These are phyloP conservation scores for Stegophylla sp. DNA, from an alignment of 2,888 invertebrate genomes.

Conservation along the genomic window DNA sequence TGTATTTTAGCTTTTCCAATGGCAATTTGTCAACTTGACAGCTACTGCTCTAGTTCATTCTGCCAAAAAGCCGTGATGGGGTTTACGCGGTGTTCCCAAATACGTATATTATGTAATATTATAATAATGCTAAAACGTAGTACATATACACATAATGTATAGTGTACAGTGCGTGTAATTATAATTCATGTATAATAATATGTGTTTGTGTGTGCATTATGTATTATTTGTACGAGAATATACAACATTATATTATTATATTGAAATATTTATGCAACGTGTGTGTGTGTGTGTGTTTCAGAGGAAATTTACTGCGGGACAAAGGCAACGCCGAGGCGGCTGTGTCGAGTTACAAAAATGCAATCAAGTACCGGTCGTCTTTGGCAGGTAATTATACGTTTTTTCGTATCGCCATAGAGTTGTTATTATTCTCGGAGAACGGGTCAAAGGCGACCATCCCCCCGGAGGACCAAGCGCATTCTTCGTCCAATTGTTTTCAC, in stretches of 20 bases:
- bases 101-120: not conserved
- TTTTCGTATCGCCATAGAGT: no score
- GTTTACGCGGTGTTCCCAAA: constrained; percentile 10
- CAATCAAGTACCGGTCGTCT: constrained; percentile 90
- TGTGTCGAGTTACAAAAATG: constrained; percentile 86
- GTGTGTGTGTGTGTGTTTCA: constrained; percentile 69
- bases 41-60: constrained; percentile 44
- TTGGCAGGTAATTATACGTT: constrained; percentile 78
- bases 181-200: not conserved
- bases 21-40: constrained; percentile 58
- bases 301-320: constrained; percentile 89
- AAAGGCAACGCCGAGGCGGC: constrained; percentile 87
- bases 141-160: not conserved
- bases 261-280: not conserved
- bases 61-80: constrained; percentile 29
- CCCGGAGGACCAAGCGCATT: no score
- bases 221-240: not conserved
- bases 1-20: constrained; percentile 39
- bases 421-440: no score
- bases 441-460: no score
- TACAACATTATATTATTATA: no score
- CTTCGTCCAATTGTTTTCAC: no score
- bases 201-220: not conserved
- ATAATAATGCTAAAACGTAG: not conserved
- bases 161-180: not conserved